Evolutionary conservation across 1,140 invertebrate genomes (phyloP), one percentile per base, ranked within the genome.

Genomic region (Drosophila tani): DNA sequence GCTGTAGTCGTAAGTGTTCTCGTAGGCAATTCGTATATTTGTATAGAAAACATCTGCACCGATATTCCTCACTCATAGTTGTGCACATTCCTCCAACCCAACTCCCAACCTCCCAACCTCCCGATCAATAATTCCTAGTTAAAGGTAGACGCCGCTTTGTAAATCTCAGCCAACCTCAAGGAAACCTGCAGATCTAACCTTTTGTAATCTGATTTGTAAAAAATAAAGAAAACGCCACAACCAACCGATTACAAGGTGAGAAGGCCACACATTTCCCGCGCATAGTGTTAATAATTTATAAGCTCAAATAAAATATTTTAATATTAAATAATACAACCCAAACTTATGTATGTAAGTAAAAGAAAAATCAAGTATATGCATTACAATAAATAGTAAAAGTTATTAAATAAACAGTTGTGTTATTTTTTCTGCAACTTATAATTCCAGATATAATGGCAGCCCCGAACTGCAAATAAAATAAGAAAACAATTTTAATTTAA

Each of bases 241-340:
- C 27, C 24, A 60, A 75, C 19, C 51, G 41, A 83, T 55, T 59
- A 35, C 29, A 38, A 49, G 47, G 47, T 32, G 17, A 27, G 15
- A 19, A 74, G 53, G 82, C 65, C 71, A 86, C 75, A 79, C 70
- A 70, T 83, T 80, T 67, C 51, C 67, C 84, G 40, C 59, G 70
- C 80, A 88, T 86, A 87, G 83, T 87, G 82, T 87, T 88, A 83
- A 83, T 88, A 87, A 83, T 83, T 86, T 88, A 83, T 87, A 87
- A 87, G 83, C 80, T 88, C 84, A 88, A 79, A 70, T 79, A 51
- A 76, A 75, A 81, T 86, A 86, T 88, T 86, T 86, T 86, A 87
- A 88, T 87, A 70, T 79, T 73, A 76, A 76, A 79, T 87, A 82
- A 80, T 63, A 62, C 53, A 79, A 65, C 45, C 50, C 19, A 45